Base-by-base conservation (phyloP, 1,140 invertebrate genomes). In the Venustaconcha ellipsiformis region DNA sequence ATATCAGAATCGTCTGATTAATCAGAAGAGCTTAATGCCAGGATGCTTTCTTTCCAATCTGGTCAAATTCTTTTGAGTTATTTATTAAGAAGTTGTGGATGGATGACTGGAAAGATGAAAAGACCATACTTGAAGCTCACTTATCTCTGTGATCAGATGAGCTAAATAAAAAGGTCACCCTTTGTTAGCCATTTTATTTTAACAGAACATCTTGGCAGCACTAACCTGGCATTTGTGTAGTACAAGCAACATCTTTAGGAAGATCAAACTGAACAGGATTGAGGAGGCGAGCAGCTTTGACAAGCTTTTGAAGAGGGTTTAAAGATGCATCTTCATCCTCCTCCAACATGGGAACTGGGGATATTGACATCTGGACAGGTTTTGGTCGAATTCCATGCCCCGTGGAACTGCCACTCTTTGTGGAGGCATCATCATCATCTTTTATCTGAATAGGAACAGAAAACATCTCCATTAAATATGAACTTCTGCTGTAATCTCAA, bases 261-360 rank as follows among this genome's bases (percentile, higher is more conserved):
- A 98, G 88, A 84, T 95, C 94, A 90, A 97, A 97, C 89, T 97
- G 95, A 81, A 93, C 93, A 8, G 96, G 96, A 91, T 97, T 98
- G 88, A 95, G 92, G 71, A 94, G 88, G 74, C 93, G 93, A 1
- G 96, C 96, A 17, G 95, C 95, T 82, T 94, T 92, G 63, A 95
- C 94, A 14, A 97, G 88, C 30, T 94, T 91, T 80, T 95, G 93
- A 83, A 97, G 91, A 82, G 89, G 91, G 70, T 87, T 83, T 63
- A 70, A 77, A 23, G 56, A 72, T 0, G 82, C 80, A 8, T 78
- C 78, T 37, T 81, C 79, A 14, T 80, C 79, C 0, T 73, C 67
- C 11, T 80, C 78, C 57, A 80, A 68, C 12, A 80, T 78, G 20
- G 73, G 74, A 58, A 80, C 70, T 14, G 75, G 67, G 26, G 66